Evolutionary conservation across 2,888 invertebrate species (phyloP), one percentile per base, ranked within the genome.

Genomic region (Drosophila crucigera): DNA sequence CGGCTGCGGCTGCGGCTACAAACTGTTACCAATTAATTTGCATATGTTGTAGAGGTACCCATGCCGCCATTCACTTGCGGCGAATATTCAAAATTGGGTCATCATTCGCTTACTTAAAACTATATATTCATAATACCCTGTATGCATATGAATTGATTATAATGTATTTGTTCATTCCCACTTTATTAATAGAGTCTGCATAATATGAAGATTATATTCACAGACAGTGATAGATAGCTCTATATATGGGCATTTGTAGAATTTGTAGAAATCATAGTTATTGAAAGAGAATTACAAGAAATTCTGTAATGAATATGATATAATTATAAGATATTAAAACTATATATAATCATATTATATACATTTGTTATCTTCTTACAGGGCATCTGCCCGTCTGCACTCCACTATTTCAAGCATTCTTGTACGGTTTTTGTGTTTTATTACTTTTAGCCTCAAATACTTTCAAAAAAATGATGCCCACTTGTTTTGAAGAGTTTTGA

Each of bases 21-120:
- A 90, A 85, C 83, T 89, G 89, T 86, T 90, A 86, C 89, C 90
- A 86, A 86, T 86, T 86, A 86, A 86, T 86, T 86, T 86, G 86
- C 86, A 86, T 86, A 86, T 89, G 82, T 71, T 62, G 69, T 60
- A 68, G 78, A 73, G 72, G 78, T 71, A 70, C 59, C 60, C 67
- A 25, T 9, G 61, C 67, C 52, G 66, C 88, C 84, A 83, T 85
- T 90, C 85, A 84, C 90, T 88, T 84, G 77, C 54, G 63, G 71
- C 60, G 67, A 70, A 76, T 56, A 68, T 60, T 60, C 41, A 4
- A 74, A 82, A 83, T 83, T 83, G 83, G 83, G 83, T 74, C 81
- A 82, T 77, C 83, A 73, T 56, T 83, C 65, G 54, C 73, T 81
- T 69, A 68, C 66, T 67, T 28, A 56, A 50, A 47, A 68, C 50